Evolutionary conservation across 2,797 vertebrate genomes (phyloP).

Genomic region (Tenualosa thibaudeaui): DNA sequence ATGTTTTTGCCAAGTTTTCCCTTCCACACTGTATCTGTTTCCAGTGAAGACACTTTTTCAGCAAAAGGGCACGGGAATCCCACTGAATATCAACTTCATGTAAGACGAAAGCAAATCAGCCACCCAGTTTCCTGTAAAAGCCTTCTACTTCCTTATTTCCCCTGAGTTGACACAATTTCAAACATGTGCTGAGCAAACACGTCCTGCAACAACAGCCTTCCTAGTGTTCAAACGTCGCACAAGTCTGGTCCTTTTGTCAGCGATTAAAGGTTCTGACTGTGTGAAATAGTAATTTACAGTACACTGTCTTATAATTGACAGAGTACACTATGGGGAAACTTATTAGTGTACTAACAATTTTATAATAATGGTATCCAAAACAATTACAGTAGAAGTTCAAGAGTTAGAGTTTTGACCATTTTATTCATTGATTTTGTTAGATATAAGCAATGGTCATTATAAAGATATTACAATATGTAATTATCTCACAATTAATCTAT

Average conservation of each 20-base stretch:
- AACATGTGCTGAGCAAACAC: background rate
- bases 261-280: background rate
- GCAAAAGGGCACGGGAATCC: background rate
- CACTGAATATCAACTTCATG: background rate
- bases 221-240: background rate
- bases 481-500: background rate
- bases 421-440: too few relatives aligned
- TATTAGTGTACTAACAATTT: too few relatives aligned
- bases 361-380: too few relatives aligned
- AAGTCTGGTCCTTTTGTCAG: background rate
- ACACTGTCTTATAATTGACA: too few relatives aligned
- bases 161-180: constrained; percentile 14
- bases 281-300: background rate
- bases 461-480: too few relatives aligned
- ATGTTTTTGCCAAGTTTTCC: background rate
- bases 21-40: background rate
- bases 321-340: too few relatives aligned
- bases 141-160: constrained; percentile 14
- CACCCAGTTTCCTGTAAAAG: constrained; percentile 15
- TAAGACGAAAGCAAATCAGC: background rate
- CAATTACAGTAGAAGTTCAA: too few relatives aligned
- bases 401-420: too few relatives aligned
- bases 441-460: too few relatives aligned
- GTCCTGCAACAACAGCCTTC: background rate
- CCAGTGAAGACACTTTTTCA: background rate